Evolutionary conservation across 2,797 vertebrate species (phyloP), one percentile per base, ranked within the genome.

Genomic region (Menidia menidia): DNA sequence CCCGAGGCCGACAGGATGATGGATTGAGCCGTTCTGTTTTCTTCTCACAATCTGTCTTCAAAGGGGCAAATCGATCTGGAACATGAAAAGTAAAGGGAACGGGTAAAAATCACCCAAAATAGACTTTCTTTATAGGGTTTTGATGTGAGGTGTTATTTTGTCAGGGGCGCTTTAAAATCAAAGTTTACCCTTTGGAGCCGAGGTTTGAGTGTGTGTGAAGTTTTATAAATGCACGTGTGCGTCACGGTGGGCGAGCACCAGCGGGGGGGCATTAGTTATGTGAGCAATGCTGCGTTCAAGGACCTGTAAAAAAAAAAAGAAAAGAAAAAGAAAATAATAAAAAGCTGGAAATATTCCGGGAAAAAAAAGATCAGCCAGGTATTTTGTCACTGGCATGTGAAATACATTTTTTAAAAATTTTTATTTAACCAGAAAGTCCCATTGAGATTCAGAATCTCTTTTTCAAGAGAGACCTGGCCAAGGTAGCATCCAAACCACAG

Each of bases 61-160:
- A 87, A 88, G 86, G 85, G 85, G 79, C 77, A 87, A 88, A 90
- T 91, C 81, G 86, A 91, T 90, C 75, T 83, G 68, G 80, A 87
- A 67, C 62, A 63, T 71, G 76, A 63, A 73, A 78, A 80, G 51
- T 10, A 30, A 31, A 19, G 65, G 59, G 70, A 63, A 73, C 51
- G 64, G 73, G 64, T 48, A 73, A 60, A 71, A 76, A 67, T 73
- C 73, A 78, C 83, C 25, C 64, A 61, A 84, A 85, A 83, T 81
- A 85, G 73, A 80, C 82, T 86, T 84, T 86, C 79, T 84, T 85
- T 77, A 80, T 75, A 33, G 82, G 11, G 60, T 78, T 87, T 86
- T 77, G 83, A 88, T 84, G 60, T 74, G 79, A 89, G 84, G 74
- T 85, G 81, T 83, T 86, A 84, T 81, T 91, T 89, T 84, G 71